These are phyloP conservation scores for Cylas formicarius DNA, from an alignment of 1,140 invertebrate genomes.

Conservation along the genomic window DNA sequence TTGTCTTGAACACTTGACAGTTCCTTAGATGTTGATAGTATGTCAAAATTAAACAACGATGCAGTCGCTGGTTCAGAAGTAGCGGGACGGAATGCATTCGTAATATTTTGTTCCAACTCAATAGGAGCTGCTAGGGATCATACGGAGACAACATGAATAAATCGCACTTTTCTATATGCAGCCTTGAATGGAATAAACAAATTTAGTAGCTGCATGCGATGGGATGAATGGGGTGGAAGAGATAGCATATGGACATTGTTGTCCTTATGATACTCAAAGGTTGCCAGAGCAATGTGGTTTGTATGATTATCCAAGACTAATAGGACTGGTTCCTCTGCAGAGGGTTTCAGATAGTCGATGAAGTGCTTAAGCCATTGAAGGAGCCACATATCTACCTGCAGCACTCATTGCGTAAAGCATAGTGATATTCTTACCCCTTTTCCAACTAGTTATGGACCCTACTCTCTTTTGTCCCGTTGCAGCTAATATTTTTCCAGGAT, in stretches of 20 bases:
- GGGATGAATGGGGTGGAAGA: conserved; percentile 24
- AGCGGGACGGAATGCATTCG: too few relatives aligned
- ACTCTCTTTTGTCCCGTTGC: conserved; percentile 40
- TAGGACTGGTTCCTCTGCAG: conserved; percentile 26
- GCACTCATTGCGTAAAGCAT: too few relatives aligned
- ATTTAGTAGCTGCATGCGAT: too few relatives aligned
- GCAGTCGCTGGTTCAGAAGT: too few relatives aligned
- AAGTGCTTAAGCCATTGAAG: conserved; percentile 18
- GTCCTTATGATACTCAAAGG: conserved; percentile 26
- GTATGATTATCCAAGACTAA: conserved; percentile 34
- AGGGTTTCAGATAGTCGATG: conserved; percentile 22
- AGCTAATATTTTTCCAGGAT: conserved; percentile 41
- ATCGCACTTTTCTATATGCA: conserved; percentile 16
- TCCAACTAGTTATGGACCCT: conserved; percentile 29
- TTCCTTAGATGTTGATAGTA: too few relatives aligned
- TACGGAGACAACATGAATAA: too few relatives aligned
- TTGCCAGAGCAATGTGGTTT: conserved; percentile 18
- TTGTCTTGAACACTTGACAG: too few relatives aligned
- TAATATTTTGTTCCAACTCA: too few relatives aligned
- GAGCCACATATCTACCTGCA: conserved; percentile 17
- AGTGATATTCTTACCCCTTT: conserved; percentile 20
- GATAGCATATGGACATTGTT: conserved; percentile 27
- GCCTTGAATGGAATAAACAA: conserved; percentile 35
- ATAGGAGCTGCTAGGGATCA: too few relatives aligned
- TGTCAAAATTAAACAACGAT: too few relatives aligned